phyloP scores from a whole-genome alignment of 2,888 invertebrate genomes.

The Allygus modestus region DNA sequence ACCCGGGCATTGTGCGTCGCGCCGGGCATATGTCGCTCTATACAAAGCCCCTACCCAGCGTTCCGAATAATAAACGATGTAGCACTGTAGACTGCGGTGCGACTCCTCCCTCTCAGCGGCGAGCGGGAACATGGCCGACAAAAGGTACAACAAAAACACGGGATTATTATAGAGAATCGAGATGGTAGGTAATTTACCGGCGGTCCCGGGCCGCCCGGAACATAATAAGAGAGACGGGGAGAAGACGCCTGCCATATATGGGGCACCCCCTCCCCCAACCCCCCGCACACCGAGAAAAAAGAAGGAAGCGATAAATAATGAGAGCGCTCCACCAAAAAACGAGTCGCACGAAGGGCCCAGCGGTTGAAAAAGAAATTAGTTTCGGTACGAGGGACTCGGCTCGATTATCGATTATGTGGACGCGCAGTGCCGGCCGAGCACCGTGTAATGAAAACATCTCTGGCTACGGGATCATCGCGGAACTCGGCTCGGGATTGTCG shows the following conservation, averaged over 20 bases:
- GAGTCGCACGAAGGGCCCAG: conserved; percentile 34
- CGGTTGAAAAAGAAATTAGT: conserved; percentile 62
- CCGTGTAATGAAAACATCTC: conserved; percentile 56
- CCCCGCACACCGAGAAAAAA: conserved; percentile 11
- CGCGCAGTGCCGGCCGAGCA: not conserved
- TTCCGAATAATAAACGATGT: conserved; percentile 50
- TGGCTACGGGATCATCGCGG: conserved; percentile 4
- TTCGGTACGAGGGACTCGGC: conserved; percentile 50
- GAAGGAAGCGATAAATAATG: conserved; percentile 62
- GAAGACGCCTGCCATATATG: conserved; percentile 58
- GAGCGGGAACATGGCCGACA: conserved; percentile 60
- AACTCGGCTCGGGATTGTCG: not conserved
- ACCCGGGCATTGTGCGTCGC: not conserved
- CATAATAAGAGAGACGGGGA: conserved; percentile 51
- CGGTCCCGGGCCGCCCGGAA: conserved; percentile 18
- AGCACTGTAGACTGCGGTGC: not conserved
- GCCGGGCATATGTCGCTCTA: conserved; percentile 55
- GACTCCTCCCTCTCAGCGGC: conserved; percentile 1
- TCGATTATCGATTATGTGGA: conserved; percentile 40
- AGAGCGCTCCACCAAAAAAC: conserved; percentile 59
- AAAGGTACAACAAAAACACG: conserved; percentile 62
- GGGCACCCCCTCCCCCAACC: conserved; percentile 45
- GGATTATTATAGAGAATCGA: conserved; percentile 62
- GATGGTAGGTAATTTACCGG: conserved; percentile 54
- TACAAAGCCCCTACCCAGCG: conserved; percentile 15